A percentile compares a stretch with the other conserved stretches of the same genome.
Conservation (phyloP, 1,140 invertebrate species). For the Zaprionus davidi region DNA sequence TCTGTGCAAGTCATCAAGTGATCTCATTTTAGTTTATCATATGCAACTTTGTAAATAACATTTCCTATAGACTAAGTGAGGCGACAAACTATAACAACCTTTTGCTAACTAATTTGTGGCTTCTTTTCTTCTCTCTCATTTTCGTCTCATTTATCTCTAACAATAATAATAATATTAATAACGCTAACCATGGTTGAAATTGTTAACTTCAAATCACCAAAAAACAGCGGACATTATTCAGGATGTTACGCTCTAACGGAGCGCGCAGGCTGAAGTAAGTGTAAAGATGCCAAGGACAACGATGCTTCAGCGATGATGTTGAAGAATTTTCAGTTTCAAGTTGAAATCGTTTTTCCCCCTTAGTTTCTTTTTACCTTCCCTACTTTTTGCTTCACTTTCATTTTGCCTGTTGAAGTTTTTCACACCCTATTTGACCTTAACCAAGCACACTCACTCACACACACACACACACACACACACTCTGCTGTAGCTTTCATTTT, state of each 20-base stretch:
- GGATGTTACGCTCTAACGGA: conserved; percentile 84
- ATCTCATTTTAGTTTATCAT: not conserved
- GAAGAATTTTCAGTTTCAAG: conserved; percentile 60
- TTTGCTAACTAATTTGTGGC: conserved; percentile 43
- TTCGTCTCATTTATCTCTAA: conserved; percentile 13
- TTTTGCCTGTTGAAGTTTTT: conserved; percentile 42
- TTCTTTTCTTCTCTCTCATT: conserved; percentile 37
- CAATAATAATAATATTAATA: conserved; percentile 19
- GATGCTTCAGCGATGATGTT: conserved; percentile 33
- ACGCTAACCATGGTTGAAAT: conserved; percentile 18
- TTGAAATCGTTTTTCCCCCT: conserved; percentile 8
- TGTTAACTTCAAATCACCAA: not conserved
- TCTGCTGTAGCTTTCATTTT: not conserved
- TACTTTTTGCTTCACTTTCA: conserved; percentile 4
- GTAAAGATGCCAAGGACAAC: conserved; percentile 52
- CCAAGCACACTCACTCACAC: conserved; percentile 9
- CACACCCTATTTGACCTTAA: not conserved
- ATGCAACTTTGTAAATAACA: not conserved
- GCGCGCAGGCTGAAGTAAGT: conserved; percentile 84
- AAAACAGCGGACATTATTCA: conserved; percentile 83
- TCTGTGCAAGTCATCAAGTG: not conserved
- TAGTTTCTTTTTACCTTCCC: not conserved
- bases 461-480: conserved; percentile 13
- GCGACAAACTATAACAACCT: conserved; percentile 12
- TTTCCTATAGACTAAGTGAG: conserved; percentile 12